Conservation (phyloP, 2,797 vertebrate species). For the Acipenser transmontanus region DNA sequence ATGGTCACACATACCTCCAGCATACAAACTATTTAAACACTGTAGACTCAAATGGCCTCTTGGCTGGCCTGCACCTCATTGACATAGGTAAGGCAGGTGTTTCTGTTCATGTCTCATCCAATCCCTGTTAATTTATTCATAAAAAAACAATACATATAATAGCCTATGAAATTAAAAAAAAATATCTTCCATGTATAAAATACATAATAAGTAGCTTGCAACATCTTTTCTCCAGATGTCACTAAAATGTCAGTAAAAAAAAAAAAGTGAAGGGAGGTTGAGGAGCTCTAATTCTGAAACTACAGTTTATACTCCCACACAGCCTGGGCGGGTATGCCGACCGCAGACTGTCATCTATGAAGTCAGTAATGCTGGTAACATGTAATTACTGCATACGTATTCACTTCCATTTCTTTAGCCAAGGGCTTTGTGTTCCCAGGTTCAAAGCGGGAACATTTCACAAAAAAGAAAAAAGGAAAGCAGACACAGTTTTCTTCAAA, state of each 20-base stretch:
- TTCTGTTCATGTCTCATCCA: too few species aligned
- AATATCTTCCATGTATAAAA: not conserved
- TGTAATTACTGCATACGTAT: constrained; percentile 35
- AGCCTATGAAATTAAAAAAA: not conserved
- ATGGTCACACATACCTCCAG: too few species aligned
- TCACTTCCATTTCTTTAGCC: constrained; percentile 29
- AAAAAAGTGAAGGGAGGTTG: constrained; percentile 35
- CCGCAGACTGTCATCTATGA: constrained; percentile 40
- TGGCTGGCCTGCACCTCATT: too few species aligned
- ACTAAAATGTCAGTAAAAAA: constrained; percentile 12
- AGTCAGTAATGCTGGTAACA: constrained; percentile 33
- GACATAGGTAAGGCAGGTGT: too few species aligned
- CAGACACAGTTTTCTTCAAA: not conserved
- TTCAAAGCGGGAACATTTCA: not conserved
- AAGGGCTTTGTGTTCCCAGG: constrained; percentile 21
- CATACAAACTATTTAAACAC: too few species aligned
- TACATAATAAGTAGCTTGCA: not conserved
- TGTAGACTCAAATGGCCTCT: too few species aligned
- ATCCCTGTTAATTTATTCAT: too few species aligned
- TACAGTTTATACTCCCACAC: constrained; percentile 41
- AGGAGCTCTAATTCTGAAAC: constrained; percentile 32
- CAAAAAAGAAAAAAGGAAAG: not conserved
- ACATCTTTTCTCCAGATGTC: constrained; percentile 4
- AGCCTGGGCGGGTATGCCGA: constrained; percentile 34
- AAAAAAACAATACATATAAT: not conserved